Percentiles rank a stretch among this genome's conserved stretches.
Conservation (phyloP, 2,888 invertebrate genomes). For the Meloe dianella region DNA sequence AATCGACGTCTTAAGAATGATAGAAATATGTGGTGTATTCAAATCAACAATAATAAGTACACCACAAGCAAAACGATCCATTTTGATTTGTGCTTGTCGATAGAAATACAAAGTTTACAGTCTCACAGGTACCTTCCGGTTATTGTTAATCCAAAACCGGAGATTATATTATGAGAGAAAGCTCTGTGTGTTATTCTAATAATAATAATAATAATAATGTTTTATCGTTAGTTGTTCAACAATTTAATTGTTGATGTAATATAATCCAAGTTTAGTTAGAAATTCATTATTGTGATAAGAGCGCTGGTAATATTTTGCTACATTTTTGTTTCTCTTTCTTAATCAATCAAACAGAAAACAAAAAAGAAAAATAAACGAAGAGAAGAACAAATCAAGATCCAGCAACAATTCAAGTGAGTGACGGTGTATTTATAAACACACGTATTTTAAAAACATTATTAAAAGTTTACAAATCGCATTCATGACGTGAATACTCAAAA, state of each 20-base stretch:
- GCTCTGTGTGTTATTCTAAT: background rate
- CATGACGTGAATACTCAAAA: constrained; percentile 39
- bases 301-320: no score
- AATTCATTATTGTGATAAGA: background rate
- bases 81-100: no score
- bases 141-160: background rate
- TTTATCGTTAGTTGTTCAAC: background rate
- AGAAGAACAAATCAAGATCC: no score
- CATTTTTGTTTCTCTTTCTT: no score
- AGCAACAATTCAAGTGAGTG: constrained; percentile 23
- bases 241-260: constrained; percentile 5
- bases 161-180: background rate
- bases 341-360: no score
- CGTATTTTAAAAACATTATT: constrained; percentile 35
- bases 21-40: no score
- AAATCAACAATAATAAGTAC: no score
- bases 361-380: no score
- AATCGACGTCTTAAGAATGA: no score
- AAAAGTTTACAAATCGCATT: constrained; percentile 38
- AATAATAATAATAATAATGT: no score
- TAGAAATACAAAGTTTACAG: background rate
- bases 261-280: background rate
- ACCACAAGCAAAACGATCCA: no score
- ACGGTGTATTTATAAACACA: constrained; percentile 23
- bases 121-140: background rate